Evolutionary conservation across 1,140 invertebrate genomes (phyloP).

Genomic region (Samia ricini): DNA sequence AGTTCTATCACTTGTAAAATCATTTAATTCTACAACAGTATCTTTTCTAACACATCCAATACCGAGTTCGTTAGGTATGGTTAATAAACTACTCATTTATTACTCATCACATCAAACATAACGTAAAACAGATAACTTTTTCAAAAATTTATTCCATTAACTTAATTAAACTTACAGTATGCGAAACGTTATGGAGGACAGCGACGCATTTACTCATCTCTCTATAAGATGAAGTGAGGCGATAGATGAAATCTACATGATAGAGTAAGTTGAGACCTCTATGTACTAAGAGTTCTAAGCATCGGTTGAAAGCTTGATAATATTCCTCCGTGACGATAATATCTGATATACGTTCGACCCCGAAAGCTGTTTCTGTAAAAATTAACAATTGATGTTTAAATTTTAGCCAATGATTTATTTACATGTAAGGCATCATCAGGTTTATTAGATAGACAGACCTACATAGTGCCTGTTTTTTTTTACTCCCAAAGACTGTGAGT

Average conservation of each 20-base stretch:
- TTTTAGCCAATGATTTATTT: no score
- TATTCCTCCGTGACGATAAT: conserved; percentile 40
- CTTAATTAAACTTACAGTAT: conserved; percentile 31
- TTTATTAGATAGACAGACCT: no score
- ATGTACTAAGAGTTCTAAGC: conserved; percentile 32
- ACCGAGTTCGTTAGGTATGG: no score
- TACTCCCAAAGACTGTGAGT: no score
- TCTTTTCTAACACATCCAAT: no score
- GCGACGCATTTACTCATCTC: conserved; percentile 29
- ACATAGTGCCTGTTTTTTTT: no score
- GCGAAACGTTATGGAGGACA: conserved; percentile 40
- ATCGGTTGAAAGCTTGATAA: conserved; percentile 41
- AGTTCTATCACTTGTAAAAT: no score
- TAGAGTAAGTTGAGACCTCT: conserved; percentile 41
- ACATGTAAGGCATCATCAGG: no score
- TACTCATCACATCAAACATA: no score
- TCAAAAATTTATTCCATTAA: not conserved
- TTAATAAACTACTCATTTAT: no score
- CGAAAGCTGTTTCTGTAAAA: conserved; percentile 50
- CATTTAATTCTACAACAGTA: no score
- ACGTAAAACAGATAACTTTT: no score
- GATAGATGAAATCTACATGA: conserved; percentile 41
- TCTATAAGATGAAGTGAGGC: conserved; percentile 29
- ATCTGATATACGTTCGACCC: conserved; percentile 32
- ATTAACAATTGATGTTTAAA: not conserved